A percentile compares a stretch with the other conserved stretches of the same genome.
Conservation (phyloP, 2,888 invertebrate genomes). For the Caenorhabditis zanzibari region DNA sequence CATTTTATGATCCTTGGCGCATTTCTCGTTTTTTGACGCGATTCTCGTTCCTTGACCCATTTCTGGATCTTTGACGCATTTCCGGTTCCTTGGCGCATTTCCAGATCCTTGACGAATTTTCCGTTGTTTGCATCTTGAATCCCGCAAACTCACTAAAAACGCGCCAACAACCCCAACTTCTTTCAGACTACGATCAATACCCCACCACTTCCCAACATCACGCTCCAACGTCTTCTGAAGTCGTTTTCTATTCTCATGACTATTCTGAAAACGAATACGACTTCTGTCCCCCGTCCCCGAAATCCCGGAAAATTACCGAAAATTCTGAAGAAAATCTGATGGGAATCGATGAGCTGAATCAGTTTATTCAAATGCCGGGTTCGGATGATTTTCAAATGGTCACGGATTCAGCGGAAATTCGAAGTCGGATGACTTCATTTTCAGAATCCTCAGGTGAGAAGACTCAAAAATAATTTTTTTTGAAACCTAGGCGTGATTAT, state of each 20-base stretch:
- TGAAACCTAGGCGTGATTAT: not conserved
- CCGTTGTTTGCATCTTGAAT: slow-evolving; percentile 20
- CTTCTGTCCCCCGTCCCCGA: slow-evolving; percentile 16
- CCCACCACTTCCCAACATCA: slow-evolving; percentile 5
- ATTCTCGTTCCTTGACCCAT: not conserved
- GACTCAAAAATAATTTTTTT: too few relatives aligned
- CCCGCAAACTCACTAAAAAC: not conserved
- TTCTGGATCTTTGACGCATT: not conserved
- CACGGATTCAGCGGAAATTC: slow-evolving; percentile 16
- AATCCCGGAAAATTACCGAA: not conserved
- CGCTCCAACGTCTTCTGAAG: not conserved
- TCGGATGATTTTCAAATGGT: slow-evolving; percentile 3
- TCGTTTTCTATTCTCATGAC: slow-evolving; percentile 23
- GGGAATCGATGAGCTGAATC: slow-evolving; percentile 56
- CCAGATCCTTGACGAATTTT: slow-evolving; percentile 11
- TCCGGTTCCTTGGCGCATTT: not conserved
- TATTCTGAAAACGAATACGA: slow-evolving; percentile 53
- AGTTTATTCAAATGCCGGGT: slow-evolving; percentile 33
- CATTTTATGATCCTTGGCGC: not conserved
- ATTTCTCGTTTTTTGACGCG: slow-evolving; percentile 2
- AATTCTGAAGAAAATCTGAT: slow-evolving; percentile 23
- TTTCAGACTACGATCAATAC: slow-evolving; percentile 30
- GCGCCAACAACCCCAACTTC: not conserved
- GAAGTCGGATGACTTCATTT: slow-evolving; percentile 34
- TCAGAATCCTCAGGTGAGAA: slow-evolving; percentile 36